Base-by-base conservation (phyloP, 23 tunicate species). In the Halocynthia aurantium region DNA sequence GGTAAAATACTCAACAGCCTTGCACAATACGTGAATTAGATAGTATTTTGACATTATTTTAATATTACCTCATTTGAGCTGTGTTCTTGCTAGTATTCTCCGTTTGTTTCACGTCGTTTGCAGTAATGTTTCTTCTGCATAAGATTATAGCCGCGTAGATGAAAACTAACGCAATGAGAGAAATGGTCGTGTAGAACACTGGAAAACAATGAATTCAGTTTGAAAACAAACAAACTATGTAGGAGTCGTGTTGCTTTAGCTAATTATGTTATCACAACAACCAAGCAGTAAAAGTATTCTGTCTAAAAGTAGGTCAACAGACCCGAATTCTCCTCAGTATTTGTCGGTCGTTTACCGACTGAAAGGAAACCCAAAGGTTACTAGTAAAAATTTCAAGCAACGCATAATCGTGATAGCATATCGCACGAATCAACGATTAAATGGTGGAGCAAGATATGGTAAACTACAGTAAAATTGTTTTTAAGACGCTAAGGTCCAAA, bases 121-220 rank as follows among this genome's bases (percentile, higher is more conserved):
- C 70, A 20, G 70, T 65, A 49, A 65, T 9, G 22, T 40, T 65
- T 65, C 70, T 11, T 15, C 31, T 65, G 70, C 15, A 65, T 11
- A 65, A 9, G 19, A 65, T 15, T 49, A 65, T 10, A 40, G 70
- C n/a, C 31, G 70, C 70, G 19, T 65, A 65, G 5, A 65, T 10
- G 10, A 65, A 10, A 10, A 65, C 70, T 10, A 65, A 15, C 22
- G 19, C 19, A 49, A 65, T 65, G 31, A 65, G 70, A 65, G 19
- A 40, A 9, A 15, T 6, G 19, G 70, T 65, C 6, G 70, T 65
- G 70, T 65, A 65, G 70, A 65, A 65, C 15, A 65, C 70, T 65
- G 44, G 4, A 31, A 31, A 31, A 31, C 44, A 31, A 31, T 31
- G 44, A 4, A 0, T 31, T 31, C 4, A 31, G 44, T 58, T 15